phyloP scores from a whole-genome alignment of 2,888 invertebrate species.

The Branchinecta sandiegonensis region DNA sequence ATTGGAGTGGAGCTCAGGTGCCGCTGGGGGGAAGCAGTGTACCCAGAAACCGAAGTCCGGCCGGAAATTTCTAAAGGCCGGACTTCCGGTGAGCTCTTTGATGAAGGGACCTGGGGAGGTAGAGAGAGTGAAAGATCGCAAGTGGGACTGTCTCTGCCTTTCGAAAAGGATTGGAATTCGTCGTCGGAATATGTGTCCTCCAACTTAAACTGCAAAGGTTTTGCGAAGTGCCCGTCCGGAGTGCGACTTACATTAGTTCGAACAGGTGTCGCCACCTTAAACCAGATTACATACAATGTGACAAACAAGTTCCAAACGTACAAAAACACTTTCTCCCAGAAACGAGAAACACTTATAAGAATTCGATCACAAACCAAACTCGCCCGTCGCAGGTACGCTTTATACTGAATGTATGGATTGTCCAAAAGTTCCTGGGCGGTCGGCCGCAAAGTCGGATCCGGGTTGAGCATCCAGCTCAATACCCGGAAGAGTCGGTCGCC shows the following conservation, averaged over 20 bases:
- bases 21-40: not conserved
- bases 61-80: not conserved
- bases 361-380: not conserved
- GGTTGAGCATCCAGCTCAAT: conserved; percentile 44
- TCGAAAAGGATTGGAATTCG: not conserved
- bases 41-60: not conserved
- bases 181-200: conserved; percentile 18
- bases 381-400: not conserved
- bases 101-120: not conserved
- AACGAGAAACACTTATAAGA: not conserved
- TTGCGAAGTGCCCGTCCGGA: not conserved
- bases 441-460: conserved; percentile 40
- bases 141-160: not conserved
- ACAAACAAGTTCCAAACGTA: not conserved
- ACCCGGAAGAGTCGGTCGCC: conserved; percentile 38
- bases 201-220: not conserved
- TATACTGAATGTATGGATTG: conserved; percentile 31
- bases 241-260: not conserved
- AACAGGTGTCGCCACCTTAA: not conserved
- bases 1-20: not conserved
- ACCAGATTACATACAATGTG: not conserved
- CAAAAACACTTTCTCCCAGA: not conserved
- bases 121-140: not conserved
- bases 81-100: not conserved
- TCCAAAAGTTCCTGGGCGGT: conserved; percentile 41